Evolutionary conservation across 2,113 vertebrate species (phyloP), one percentile per base, ranked within the genome.

Genomic region (Mobula birostris): DNA sequence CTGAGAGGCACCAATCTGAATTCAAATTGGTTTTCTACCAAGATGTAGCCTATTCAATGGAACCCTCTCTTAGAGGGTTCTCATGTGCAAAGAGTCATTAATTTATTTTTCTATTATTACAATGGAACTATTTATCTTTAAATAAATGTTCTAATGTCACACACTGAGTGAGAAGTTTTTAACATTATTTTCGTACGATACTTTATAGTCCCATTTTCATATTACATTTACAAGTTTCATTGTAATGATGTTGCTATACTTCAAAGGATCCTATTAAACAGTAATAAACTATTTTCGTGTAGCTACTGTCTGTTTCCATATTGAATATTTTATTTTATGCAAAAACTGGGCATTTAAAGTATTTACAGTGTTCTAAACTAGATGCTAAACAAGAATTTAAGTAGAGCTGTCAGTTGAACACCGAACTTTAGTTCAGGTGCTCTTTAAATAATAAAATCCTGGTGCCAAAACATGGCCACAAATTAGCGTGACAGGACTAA

Each of bases 251-350:
- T 93, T 56, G 91, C 91, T 56, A 93, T 93, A 93, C 66, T 76
- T 29, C 91, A 93, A 76, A 93, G 91, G 91, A 93, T 93, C 74
- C 91, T 70, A 93, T 93, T 93, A 93, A 93, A 74, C 24, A 27
- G 24, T 74, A 93, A 56, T 93, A 93, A 93, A 93, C 91, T 76
- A 76, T 27, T 56, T 56, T 93, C 21, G 17, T 93, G 36, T 48
- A 74, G 32, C 74, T 93, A 93, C 74, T 93, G 91, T 74, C 70
- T 12, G 21, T 74, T 19, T 27, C 91, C 91, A 74, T 56, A 93
- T 93, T 74, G 72, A 93, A 93, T 74, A 68, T 56, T 21, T 93
- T 93, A 68, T 36, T 76, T 76, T 93, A 93, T 56, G 74, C 56
- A 76, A 74, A 93, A 56, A 32, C 68, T 48, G 7, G 29, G 19